Conservation (phyloP, 2,888 invertebrate species). For the Ditula angustiorana region DNA sequence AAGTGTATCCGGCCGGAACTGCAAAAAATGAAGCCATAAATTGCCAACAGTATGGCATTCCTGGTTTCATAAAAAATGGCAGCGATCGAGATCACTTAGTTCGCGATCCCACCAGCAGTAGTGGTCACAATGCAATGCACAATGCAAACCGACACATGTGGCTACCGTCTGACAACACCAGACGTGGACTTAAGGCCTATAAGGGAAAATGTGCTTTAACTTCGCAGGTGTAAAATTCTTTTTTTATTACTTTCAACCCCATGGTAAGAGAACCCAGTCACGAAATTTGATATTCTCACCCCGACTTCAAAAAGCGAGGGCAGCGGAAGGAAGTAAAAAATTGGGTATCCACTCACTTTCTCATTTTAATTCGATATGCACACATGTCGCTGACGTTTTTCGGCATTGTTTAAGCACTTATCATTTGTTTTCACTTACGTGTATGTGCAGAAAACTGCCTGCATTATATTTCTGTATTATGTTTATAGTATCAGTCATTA, state of each 20-base stretch:
- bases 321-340: constrained; percentile 84
- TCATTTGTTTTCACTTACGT: too few species aligned
- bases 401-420: constrained; percentile 42
- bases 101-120: constrained; percentile 69
- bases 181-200: constrained; percentile 40
- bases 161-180: constrained; percentile 77
- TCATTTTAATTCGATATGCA: constrained; percentile 68
- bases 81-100: constrained; percentile 70
- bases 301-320: constrained; percentile 78
- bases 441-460: too few species aligned
- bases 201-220: constrained; percentile 51
- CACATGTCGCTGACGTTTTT: constrained; percentile 69
- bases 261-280: constrained; percentile 47
- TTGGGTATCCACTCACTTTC: constrained; percentile 79
- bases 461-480: too few species aligned
- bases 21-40: constrained; percentile 75
- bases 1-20: constrained; percentile 58
- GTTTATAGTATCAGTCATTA: too few species aligned
- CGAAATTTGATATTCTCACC: constrained; percentile 82
- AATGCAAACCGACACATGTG: constrained; percentile 77
- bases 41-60: constrained; percentile 72
- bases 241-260: constrained; percentile 35
- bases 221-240: constrained; percentile 33
- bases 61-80: constrained; percentile 59
- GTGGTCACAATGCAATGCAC: constrained; percentile 76